phyloP scores from a whole-genome alignment of 2,797 vertebrate species.

The Babyrousa celebensis region DNA sequence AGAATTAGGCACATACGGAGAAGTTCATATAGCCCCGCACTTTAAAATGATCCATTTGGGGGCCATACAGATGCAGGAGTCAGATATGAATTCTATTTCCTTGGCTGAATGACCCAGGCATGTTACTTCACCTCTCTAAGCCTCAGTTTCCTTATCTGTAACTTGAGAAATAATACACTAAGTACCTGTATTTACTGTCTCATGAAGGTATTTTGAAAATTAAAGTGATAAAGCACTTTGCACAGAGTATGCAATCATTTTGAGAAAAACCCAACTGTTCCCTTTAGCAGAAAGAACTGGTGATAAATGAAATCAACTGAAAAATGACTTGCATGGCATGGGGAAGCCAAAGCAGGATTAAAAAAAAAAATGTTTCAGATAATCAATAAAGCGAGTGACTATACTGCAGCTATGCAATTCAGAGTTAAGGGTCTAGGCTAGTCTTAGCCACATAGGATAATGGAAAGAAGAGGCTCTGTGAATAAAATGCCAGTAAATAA shows the following conservation, averaged over 20 bases:
- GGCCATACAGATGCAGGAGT: background rate
- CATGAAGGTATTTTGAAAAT: constrained; percentile 66
- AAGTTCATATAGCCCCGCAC: background rate
- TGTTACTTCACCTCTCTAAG: constrained; percentile 63
- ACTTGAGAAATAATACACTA: constrained; percentile 58
- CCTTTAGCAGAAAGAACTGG: constrained; percentile 23
- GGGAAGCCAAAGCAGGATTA: constrained; percentile 23
- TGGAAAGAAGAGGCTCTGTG: background rate
- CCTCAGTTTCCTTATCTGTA: constrained; percentile 76
- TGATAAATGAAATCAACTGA: constrained; percentile 35
- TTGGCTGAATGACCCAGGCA: constrained; percentile 56
- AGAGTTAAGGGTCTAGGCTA: background rate
- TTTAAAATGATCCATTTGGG: constrained; percentile 59
- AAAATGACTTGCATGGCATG: background rate
- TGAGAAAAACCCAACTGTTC: constrained; percentile 49
- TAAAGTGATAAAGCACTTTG: constrained; percentile 52
- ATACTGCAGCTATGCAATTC: background rate
- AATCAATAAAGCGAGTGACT: constrained; percentile 49
- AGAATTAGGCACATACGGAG: background rate
- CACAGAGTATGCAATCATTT: constrained; percentile 54
- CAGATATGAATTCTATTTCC: constrained; percentile 65
- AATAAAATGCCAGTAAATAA: background rate
- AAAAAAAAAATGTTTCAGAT: constrained; percentile 29
- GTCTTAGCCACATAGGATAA: constrained; percentile 17
- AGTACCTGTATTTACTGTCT: background rate